Evolutionary conservation across 2,888 invertebrate species (phyloP).

Genomic region (Crepidodera aurea): DNA sequence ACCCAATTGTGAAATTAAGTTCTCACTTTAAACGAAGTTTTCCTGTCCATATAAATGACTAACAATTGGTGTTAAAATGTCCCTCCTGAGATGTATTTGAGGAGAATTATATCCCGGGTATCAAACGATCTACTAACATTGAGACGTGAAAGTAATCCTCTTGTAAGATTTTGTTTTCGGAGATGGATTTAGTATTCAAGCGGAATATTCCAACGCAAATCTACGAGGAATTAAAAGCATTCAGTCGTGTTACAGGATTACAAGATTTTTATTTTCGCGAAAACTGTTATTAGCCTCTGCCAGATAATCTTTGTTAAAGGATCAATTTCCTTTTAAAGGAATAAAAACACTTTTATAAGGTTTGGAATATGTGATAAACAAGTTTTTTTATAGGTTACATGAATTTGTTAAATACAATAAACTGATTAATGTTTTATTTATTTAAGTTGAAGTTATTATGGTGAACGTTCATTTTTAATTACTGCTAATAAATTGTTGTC

Average conservation of each 20-base stretch:
- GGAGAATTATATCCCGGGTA: constrained; percentile 34
- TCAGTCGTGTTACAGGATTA: constrained; percentile 29
- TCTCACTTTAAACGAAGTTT: no score
- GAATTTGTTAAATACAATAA: no score
- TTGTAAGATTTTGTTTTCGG: constrained; percentile 33
- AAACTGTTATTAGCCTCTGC: constrained; percentile 13
- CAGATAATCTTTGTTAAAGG: no score
- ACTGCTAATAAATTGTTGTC: no score
- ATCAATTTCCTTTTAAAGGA: no score
- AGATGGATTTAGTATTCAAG: constrained; percentile 30
- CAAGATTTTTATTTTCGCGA: constrained; percentile 25
- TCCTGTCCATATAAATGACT: constrained; percentile 14
- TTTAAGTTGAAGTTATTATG: no score
- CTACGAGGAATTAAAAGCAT: constrained; percentile 33
- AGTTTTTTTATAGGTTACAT: no score
- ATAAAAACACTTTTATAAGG: no score
- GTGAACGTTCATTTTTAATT: no score
- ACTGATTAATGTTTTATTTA: no score
- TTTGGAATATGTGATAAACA: no score
- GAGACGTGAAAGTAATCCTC: constrained; percentile 40
- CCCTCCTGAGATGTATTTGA: constrained; percentile 32
- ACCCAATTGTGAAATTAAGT: no score
- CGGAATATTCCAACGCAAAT: constrained; percentile 26
- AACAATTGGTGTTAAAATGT: constrained; percentile 32
- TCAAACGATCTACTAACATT: constrained; percentile 34